Base-by-base conservation (phyloP, 2,797 vertebrate genomes). In the Danio jaintianensis region DNA sequence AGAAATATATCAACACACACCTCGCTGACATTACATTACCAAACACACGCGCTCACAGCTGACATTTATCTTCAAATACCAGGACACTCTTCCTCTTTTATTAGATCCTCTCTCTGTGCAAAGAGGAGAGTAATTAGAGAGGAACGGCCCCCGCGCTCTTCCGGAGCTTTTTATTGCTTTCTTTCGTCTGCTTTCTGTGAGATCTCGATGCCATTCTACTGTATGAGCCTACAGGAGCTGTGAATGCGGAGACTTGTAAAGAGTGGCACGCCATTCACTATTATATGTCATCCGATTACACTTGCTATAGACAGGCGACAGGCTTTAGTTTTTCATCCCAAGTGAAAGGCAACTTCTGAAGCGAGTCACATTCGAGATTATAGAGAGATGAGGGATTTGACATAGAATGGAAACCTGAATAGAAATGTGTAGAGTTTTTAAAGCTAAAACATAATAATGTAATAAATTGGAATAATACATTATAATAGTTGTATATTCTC, bases 41-140 rank as follows among this genome's bases (percentile, higher is more conserved):
- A 78, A 67, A 74, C 47, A 69, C 75, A 45, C 43, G 38, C 9
- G n/a, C 59, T 55, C 72, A 56, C 68, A 43, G 42, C 56, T 82
- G 83, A 84, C 83, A 84, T 84, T 84, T 84, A 82, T 78, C 83
- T 82, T 84, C 64, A 84, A 84, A 82, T 84, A 79, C 64, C 80
- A 84, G 52, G 36, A 78, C 61, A 77, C 58, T 59, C 56, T 55
- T 63, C 61, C 56, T 72, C 69, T 69, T 67, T 82, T 82, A 82
- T 84, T 82, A 84, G 75, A 81, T 74, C 75, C 53, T 45, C 80
- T 75, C 69, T 56, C 76, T 84, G 80, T 82, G 66, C 52, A 75
- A 82, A 84, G 75, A 76, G 70, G 79, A 82, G 83, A 75, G 76
- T 79, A 82, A 79, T 83, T 83, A 83, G 81, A 83, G 63, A 75